Percentiles rank a stretch among this genome's conserved stretches.
These are phyloP conservation scores for Drosophila fulvimacula DNA, from an alignment of 2,888 invertebrate species.

Conservation along the genomic window DNA sequence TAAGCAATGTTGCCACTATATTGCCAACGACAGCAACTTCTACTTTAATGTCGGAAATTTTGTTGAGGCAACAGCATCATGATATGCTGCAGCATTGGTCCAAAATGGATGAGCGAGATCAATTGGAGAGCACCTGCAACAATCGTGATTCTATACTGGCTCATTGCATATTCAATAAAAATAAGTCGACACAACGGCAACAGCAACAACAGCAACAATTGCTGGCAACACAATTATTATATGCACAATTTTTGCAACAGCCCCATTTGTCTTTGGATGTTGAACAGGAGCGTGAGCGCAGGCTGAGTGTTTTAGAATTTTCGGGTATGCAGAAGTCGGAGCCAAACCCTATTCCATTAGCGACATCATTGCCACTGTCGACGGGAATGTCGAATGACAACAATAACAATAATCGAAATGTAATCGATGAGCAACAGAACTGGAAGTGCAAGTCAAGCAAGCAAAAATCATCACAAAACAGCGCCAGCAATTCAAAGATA, in stretches of 20 bases:
- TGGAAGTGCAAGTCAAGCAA: conserved; percentile 6
- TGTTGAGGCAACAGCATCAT: conserved; percentile 68
- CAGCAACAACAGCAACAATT: conserved; percentile 58
- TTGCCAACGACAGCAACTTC: conserved; percentile 22
- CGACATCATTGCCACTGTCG: conserved; percentile 9
- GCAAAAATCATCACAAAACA: conserved; percentile 1
- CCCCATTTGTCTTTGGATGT: conserved; percentile 35
- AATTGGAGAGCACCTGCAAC: conserved; percentile 10
- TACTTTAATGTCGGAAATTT: conserved; percentile 57
- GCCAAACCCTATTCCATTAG: neutral
- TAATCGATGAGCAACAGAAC: conserved; percentile 21
- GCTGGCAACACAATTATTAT: conserved; percentile 77
- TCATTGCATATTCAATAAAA: conserved; percentile 35
- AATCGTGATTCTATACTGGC: conserved; percentile 34
- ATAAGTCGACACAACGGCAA: conserved; percentile 28
- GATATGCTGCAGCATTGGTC: conserved; percentile 57
- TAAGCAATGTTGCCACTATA: conserved; percentile 11
- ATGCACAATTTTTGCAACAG: conserved; percentile 66
- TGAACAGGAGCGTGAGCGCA: conserved; percentile 5
- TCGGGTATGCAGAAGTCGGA: conserved; percentile 27
- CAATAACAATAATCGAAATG: conserved; percentile 54
- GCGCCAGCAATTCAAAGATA: conserved; percentile 29
- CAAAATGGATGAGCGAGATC: conserved; percentile 40
- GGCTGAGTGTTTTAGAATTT: conserved; percentile 41
- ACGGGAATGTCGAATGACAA: conserved; percentile 36